phyloP scores from a whole-genome alignment of 2,797 vertebrate species.

The Hypotaenidia okinawae region DNA sequence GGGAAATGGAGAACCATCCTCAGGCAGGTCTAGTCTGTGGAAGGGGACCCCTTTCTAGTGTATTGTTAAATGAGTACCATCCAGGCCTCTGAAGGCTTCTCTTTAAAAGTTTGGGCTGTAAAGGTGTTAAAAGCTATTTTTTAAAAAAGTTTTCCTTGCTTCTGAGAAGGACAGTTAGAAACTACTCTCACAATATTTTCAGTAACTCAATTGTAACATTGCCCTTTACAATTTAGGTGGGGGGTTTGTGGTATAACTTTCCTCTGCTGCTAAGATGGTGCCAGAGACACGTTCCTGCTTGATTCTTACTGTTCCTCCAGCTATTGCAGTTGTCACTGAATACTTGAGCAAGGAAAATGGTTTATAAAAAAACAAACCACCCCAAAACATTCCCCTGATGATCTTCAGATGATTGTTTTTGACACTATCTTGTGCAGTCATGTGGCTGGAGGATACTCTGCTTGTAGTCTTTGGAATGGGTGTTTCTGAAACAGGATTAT shows the following conservation, averaged over 20 bases:
- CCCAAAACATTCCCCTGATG: neutral
- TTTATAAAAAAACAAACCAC: neutral
- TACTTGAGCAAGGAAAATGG: neutral
- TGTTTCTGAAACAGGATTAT: neutral
- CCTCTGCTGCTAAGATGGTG: neutral
- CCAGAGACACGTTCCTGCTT: neutral
- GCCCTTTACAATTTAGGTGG: neutral
- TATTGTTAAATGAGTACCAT: neutral
- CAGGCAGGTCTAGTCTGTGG: neutral
- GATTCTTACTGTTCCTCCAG: neutral
- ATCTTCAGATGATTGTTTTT: neutral
- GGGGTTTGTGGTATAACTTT: neutral
- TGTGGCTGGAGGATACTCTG: neutral
- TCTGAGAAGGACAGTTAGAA: neutral
- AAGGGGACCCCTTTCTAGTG: neutral
- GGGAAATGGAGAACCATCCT: neutral
- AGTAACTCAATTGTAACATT: neutral
- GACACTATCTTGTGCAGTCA: neutral
- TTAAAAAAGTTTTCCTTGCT: neutral
- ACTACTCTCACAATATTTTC: neutral
- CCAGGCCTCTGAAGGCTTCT: neutral
- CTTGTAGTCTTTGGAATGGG: neutral
- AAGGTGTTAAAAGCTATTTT: neutral
- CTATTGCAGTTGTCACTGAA: neutral
- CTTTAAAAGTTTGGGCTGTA: neutral